These are phyloP conservation scores for Periphyllus acericola DNA, from an alignment of 2,888 invertebrate species.

Conservation along the genomic window DNA sequence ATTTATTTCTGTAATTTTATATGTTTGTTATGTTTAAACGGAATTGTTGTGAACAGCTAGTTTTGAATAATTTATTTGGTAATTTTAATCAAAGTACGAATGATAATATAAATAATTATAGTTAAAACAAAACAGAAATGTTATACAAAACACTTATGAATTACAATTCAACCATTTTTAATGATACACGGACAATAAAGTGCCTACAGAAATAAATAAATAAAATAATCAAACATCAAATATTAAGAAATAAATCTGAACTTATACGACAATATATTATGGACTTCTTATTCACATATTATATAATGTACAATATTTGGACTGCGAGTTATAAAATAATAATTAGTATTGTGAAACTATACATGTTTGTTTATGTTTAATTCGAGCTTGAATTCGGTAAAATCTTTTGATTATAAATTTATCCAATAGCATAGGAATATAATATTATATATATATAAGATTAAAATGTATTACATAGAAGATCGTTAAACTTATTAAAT, in stretches of 20 bases:
- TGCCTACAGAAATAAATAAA: too few species aligned
- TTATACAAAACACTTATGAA: not conserved
- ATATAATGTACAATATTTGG: not conserved
- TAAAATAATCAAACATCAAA: too few species aligned
- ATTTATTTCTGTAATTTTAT: too few species aligned
- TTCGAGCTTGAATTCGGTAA: constrained; percentile 48
- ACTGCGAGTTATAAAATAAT: not conserved
- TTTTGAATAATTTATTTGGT: too few species aligned
- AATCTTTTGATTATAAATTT: constrained; percentile 4
- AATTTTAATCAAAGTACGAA: too few species aligned
- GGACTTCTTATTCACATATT: not conserved
- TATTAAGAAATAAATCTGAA: not conserved
- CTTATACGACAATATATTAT: not conserved
- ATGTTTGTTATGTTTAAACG: too few species aligned
- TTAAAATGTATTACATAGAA: constrained; percentile 27
- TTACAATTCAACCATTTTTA: not conserved
- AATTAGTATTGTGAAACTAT: constrained; percentile 17
- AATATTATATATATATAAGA: constrained; percentile 7
- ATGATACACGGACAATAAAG: not conserved
- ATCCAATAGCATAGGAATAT: constrained; percentile 8
- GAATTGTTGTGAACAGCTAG: too few species aligned
- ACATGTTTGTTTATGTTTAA: constrained; percentile 24
- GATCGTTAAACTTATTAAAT: not conserved
- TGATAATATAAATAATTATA: too few species aligned
- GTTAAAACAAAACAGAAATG: too few species aligned